Evolutionary conservation across 53 echinoderm and acorn worm genomes (phyloP).

Genomic region (Holothuria leucospilota): DNA sequence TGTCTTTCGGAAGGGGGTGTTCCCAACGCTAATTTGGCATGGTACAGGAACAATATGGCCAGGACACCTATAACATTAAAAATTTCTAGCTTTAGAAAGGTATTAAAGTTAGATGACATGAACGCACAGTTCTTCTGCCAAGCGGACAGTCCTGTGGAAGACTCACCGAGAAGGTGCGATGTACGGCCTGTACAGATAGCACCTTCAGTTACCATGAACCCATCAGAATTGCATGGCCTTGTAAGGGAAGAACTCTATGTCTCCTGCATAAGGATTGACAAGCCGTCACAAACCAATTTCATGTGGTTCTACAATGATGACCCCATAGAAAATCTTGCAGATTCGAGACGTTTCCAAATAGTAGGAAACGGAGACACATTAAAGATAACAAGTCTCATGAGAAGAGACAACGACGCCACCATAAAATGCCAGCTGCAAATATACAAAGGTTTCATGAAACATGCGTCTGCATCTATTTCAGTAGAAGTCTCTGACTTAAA

Average conservation of each 20-base stretch:
- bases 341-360: constrained; percentile 21
- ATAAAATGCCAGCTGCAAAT: constrained; percentile 51
- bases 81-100: background rate
- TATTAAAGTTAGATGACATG: constrained; percentile 45
- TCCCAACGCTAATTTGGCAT: constrained; percentile 54
- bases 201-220: constrained; percentile 48
- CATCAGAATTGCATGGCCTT: background rate
- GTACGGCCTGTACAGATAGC: constrained; percentile 33
- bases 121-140: constrained; percentile 51
- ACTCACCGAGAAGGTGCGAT: constrained; percentile 42
- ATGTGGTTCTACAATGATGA: constrained; percentile 55
- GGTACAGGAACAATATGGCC: constrained; percentile 44
- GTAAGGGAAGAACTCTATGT: constrained; percentile 45
- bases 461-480: constrained; percentile 34
- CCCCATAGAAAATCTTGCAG: background rate
- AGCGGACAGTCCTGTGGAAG: constrained; percentile 57
- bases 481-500: constrained; percentile 17
- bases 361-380: constrained; percentile 19
- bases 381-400: background rate
- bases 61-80: background rate
- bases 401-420: constrained; percentile 40
- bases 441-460: constrained; percentile 10
- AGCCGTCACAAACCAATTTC: constrained; percentile 13
- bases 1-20: constrained; percentile 57
- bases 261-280: constrained; percentile 34